Conservation (phyloP, 2,113 vertebrate species). For the Peromyscus californicus region DNA sequence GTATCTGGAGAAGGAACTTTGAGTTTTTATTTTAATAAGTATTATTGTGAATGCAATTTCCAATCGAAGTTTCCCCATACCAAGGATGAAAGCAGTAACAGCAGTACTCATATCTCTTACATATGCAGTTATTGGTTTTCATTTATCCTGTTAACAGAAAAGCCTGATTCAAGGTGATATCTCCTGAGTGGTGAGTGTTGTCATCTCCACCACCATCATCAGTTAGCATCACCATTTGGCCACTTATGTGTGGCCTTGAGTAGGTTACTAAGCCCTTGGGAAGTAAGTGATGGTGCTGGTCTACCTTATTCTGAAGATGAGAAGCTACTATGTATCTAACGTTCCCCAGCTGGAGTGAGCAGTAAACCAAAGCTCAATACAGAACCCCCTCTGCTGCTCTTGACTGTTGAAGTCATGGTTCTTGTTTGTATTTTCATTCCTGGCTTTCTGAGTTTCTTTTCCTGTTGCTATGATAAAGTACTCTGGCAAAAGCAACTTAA, state of each 20-base stretch:
- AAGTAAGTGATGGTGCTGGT: neutral
- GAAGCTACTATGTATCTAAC: neutral
- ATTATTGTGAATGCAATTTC: neutral
- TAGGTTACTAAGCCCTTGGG: neutral
- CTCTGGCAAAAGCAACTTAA: neutral
- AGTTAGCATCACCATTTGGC: neutral
- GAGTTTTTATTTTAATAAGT: neutral
- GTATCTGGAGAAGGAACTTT: neutral
- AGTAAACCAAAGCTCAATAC: neutral
- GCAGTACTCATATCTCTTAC: neutral
- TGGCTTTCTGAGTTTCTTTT: neutral
- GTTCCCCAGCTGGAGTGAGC: neutral
- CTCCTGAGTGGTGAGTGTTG: neutral
- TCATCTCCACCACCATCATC: neutral
- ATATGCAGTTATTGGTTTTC: neutral
- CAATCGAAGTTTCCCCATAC: neutral
- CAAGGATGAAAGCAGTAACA: neutral
- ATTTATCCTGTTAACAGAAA: slow-evolving; percentile 20
- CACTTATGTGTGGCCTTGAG: neutral
- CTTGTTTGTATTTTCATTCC: neutral
- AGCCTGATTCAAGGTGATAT: neutral
- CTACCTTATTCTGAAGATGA: neutral
- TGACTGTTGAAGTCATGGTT: neutral
- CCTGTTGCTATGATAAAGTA: neutral
- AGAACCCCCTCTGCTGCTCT: neutral